Conservation (phyloP, 2,113 vertebrate genomes). For the Brachyhypopomus gauderio region DNA sequence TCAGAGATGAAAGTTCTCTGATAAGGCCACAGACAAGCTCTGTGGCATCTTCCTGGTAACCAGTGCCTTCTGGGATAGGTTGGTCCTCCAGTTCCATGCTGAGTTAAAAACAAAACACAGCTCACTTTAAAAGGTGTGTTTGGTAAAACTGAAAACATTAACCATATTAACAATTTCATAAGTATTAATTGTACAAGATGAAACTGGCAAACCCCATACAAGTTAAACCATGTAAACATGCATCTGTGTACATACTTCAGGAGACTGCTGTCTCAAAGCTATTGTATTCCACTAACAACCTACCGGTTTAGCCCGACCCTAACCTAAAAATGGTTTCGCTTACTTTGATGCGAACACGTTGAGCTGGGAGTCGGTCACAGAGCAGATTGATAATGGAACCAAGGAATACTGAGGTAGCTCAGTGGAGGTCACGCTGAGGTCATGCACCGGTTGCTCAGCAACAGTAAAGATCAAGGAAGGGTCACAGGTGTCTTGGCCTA, state of each 20-base stretch:
- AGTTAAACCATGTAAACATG: no score
- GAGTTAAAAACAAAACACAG: not conserved
- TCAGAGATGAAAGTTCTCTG: conserved; percentile 82
- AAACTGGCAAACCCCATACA: no score
- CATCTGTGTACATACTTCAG: no score
- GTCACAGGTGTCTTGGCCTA: not conserved
- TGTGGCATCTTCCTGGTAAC: conserved; percentile 73
- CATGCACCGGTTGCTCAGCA: not conserved
- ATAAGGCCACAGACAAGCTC: conserved; percentile 77
- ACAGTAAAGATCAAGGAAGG: not conserved
- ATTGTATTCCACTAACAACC: no score
- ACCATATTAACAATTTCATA: no score
- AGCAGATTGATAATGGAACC: conserved; percentile 46
- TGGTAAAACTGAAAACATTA: no score
- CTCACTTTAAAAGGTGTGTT: not conserved
- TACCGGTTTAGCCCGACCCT: not conserved
- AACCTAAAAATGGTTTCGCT: conserved; percentile 33
- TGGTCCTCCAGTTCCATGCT: conserved; percentile 50
- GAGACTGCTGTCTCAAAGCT: no score
- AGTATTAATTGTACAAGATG: no score
- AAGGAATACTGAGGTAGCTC: conserved; percentile 11
- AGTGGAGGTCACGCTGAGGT: not conserved
- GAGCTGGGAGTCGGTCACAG: conserved; percentile 73
- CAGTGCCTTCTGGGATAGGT: not conserved
- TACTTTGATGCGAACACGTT: conserved; percentile 65